These are phyloP conservation scores for Pycnonotus jocosus DNA, from an alignment of 2,113 vertebrate species.

Conservation along the genomic window DNA sequence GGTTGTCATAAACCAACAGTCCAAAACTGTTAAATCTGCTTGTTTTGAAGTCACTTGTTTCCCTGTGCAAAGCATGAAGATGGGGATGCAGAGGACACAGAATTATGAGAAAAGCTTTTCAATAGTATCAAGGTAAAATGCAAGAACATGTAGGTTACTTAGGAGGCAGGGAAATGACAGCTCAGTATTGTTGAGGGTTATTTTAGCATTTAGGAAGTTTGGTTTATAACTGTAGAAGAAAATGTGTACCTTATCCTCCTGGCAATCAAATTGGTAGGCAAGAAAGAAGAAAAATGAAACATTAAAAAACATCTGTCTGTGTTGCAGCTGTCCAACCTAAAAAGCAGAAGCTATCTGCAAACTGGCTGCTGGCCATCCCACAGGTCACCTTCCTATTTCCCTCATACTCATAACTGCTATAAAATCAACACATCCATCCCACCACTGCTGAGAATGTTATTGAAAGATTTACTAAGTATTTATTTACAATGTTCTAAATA, in stretches of 20 bases:
- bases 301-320: background rate
- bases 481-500: background rate
- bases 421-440: background rate
- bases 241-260: slow-evolving; percentile 95
- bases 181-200: background rate
- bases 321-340: background rate
- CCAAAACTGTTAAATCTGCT: background rate
- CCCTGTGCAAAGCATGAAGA: background rate
- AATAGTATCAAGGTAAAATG: background rate
- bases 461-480: background rate
- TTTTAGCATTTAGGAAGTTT: background rate
- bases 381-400: background rate
- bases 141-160: background rate
- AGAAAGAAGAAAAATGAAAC: slow-evolving; percentile 68
- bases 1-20: background rate
- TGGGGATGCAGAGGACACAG: background rate
- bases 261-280: slow-evolving; percentile 73
- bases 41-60: background rate
- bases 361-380: background rate
- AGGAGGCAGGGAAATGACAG: background rate
- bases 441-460: background rate
- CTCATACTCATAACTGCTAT: background rate
- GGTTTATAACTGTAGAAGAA: background rate
- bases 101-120: background rate
- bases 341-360: slow-evolving; percentile 17